Evolutionary conservation across 2,888 invertebrate genomes (phyloP).

Genomic region (Trachelus troglodyta): DNA sequence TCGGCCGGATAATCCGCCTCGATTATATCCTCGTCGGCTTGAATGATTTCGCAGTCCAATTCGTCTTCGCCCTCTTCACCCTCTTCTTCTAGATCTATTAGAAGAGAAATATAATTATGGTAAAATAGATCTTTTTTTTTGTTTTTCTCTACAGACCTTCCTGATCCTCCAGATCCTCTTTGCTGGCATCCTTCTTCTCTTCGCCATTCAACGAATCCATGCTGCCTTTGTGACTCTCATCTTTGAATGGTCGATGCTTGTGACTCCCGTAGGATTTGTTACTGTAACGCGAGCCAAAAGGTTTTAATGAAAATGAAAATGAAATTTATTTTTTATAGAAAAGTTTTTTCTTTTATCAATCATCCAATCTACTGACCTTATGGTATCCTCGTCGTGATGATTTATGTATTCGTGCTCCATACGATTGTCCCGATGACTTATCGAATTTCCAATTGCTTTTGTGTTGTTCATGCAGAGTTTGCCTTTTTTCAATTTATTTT

Average conservation of each 20-base stretch:
- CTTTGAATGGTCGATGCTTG: constrained; percentile 88
- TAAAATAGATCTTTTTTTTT: background rate
- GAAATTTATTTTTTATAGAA: background rate
- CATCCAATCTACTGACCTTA: constrained; percentile 57
- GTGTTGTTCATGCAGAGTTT: constrained; percentile 85
- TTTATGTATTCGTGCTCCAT: constrained; percentile 79
- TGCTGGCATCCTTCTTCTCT: constrained; percentile 90
- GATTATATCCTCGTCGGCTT: constrained; percentile 82
- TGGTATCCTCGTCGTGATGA: constrained; percentile 73
- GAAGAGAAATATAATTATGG: background rate
- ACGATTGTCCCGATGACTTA: constrained; percentile 82
- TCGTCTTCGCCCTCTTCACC: constrained; percentile 77
- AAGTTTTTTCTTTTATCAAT: background rate
- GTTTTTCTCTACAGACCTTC: constrained; percentile 68
- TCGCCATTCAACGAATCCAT: constrained; percentile 84
- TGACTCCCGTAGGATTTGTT: constrained; percentile 94
- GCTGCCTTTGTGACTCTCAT: constrained; percentile 92
- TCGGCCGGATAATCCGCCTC: constrained; percentile 87
- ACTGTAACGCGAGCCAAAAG: constrained; percentile 66
- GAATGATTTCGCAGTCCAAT: constrained; percentile 72
- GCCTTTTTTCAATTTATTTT: constrained; percentile 84
- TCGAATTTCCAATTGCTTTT: constrained; percentile 81
- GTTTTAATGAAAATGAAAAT: background rate
- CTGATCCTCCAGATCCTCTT: constrained; percentile 88
- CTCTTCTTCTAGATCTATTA: constrained; percentile 67